Base-by-base conservation (phyloP, 2,113 vertebrate genomes). In the Geothlypis trichas region DNA sequence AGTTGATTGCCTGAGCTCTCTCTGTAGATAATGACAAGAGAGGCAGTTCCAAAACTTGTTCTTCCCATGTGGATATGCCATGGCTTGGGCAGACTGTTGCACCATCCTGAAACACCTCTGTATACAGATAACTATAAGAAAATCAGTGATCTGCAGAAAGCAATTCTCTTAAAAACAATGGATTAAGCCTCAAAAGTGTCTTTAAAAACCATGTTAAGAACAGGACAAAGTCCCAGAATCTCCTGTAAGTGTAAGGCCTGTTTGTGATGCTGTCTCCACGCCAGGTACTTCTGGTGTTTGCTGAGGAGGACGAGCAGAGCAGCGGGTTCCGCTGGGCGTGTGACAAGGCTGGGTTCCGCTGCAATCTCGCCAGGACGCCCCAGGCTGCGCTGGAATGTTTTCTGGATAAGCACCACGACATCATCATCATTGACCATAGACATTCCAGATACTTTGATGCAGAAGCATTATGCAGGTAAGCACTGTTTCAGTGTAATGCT, bases 241-340 rank as follows among this genome's bases (percentile, higher is more conserved):
- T 58, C 1, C 31, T 68, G 4, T 28, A 30, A 59, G 52, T 65
- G 5, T 22, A 23, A 52, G 52, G 13, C 13, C 17, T 39, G 68
- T 90, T 61, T 55, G 55, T 87, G 84, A 10, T 90, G 51, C 94
- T 92, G 83, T 85, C 54, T 96, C 75, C 87, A 55, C 93, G 83
- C 30, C 94, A 99, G 99, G 99, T 99, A 98, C 99, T 99, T 98
- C 98, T 99, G 98, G 99, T 99, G 98, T 99, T 99, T 99, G 98
- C 99, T 98, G 99, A 99, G 98, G 99, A 99, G 84, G 99, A 99
- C 87, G 99, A 98, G 97, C 99, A 99, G 98, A 99, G 99, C 92
- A 98, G 96, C 30, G 99, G 98, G 95, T 99, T 99, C 98, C 98
- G 98, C 89, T 99, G 98, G 98, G 99, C 99, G 1, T 99, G 99